Conservation (phyloP, 2,888 invertebrate genomes). For the Listrodromus nycthemerus region DNA sequence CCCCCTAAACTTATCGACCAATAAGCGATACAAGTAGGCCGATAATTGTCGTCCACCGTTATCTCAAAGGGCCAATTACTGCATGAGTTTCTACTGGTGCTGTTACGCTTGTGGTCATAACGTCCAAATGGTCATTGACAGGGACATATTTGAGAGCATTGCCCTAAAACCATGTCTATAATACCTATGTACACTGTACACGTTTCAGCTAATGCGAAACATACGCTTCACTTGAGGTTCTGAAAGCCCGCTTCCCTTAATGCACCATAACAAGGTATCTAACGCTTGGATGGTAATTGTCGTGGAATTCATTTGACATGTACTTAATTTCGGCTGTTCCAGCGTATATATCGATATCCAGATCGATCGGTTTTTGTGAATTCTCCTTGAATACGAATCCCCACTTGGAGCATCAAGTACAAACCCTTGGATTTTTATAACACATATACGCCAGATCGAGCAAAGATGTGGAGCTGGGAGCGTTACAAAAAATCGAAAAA, state of each 20-base stretch:
- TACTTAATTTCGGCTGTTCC: neutral
- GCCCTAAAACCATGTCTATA: neutral
- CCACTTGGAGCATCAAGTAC: too few relatives aligned
- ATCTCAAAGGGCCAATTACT: neutral
- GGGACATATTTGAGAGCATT: neutral
- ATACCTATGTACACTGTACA: neutral
- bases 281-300: neutral
- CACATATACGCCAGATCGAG: neutral
- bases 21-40: neutral
- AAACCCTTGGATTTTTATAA: neutral
- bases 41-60: neutral
- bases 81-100: neutral
- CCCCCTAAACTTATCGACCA: neutral
- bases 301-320: neutral
- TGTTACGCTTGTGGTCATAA: neutral
- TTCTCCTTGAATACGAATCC: neutral
- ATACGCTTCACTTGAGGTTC: neutral
- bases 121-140: neutral
- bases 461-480: neutral
- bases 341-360: neutral
- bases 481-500: too few relatives aligned
- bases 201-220: neutral
- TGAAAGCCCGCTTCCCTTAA: constrained; percentile 9
- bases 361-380: neutral
- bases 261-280: neutral